Evolutionary conservation across 2,797 vertebrate species (phyloP).

Genomic region (Gymnocypris eckloni): DNA sequence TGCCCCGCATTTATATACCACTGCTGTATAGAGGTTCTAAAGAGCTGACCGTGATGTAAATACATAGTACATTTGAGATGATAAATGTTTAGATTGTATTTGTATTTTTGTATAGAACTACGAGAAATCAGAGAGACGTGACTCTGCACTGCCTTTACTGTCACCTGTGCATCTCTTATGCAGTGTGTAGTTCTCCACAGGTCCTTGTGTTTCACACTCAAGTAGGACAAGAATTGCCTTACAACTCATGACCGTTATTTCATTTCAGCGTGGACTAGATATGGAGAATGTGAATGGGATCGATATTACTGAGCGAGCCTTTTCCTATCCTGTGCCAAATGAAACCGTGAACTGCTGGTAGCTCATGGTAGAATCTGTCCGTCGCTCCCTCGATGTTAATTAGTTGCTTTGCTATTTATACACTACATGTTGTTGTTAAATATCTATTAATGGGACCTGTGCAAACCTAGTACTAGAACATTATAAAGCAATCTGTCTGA

Average conservation of each 20-base stretch:
- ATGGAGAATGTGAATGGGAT: slow-evolving; percentile 36
- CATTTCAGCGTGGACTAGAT: slow-evolving; percentile 54
- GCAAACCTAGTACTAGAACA: background rate
- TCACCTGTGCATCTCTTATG: slow-evolving; percentile 62
- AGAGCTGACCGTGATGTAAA: slow-evolving; percentile 74
- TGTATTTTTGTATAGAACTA: slow-evolving; percentile 86
- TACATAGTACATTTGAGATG: slow-evolving; percentile 72
- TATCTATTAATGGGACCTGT: background rate
- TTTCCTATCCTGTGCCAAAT: slow-evolving; percentile 39
- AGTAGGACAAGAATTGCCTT: slow-evolving; percentile 72
- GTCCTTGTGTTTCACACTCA: slow-evolving; percentile 32
- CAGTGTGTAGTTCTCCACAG: slow-evolving; percentile 55
- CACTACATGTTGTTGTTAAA: background rate
- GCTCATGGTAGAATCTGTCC: background rate
- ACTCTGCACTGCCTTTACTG: slow-evolving; percentile 52
- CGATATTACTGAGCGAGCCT: slow-evolving; percentile 1
- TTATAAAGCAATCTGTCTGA: background rate
- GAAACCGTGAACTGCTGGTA: background rate
- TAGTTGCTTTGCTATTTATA: background rate
- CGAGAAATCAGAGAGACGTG: slow-evolving; percentile 63
- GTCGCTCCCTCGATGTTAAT: background rate
- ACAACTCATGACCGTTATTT: slow-evolving; percentile 54
- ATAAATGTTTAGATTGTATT: slow-evolving; percentile 78
- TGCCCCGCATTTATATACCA: slow-evolving; percentile 65
- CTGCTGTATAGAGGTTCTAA: slow-evolving; percentile 78